Conservation (phyloP, 2,113 vertebrate genomes). For the Psittacara wagleri region DNA sequence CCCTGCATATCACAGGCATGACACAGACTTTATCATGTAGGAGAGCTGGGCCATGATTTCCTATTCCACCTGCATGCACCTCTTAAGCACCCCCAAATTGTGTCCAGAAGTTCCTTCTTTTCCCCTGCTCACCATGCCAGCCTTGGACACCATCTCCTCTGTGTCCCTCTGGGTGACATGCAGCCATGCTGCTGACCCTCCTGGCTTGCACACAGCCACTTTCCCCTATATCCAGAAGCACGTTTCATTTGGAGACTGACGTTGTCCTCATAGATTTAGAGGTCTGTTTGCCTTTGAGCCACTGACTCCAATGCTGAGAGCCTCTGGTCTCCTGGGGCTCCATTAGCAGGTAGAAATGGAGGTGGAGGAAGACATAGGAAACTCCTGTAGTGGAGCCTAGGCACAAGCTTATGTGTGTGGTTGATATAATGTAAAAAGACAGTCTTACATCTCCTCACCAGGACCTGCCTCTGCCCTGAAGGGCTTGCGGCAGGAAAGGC, state of each 20-base stretch:
- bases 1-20: background rate
- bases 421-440: slow-evolving; percentile 49
- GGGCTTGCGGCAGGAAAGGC: background rate
- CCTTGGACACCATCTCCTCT: background rate
- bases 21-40: background rate
- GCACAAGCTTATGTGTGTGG: background rate
- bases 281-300: background rate
- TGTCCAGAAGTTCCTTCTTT: background rate
- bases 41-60: background rate
- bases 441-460: background rate
- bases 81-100: background rate
- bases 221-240: background rate
- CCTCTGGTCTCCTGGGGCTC: slow-evolving; percentile 6
- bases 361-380: background rate
- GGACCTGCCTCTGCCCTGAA: background rate
- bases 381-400: background rate
- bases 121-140: background rate
- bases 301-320: background rate
- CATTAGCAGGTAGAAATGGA: background rate
- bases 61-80: background rate
- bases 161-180: background rate
- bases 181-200: background rate
- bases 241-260: background rate
- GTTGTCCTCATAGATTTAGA: background rate
- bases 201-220: background rate